Evolutionary conservation across 53 echinoderm and acorn worm genomes (phyloP).

Genomic region (Hippasteria phrygiana): DNA sequence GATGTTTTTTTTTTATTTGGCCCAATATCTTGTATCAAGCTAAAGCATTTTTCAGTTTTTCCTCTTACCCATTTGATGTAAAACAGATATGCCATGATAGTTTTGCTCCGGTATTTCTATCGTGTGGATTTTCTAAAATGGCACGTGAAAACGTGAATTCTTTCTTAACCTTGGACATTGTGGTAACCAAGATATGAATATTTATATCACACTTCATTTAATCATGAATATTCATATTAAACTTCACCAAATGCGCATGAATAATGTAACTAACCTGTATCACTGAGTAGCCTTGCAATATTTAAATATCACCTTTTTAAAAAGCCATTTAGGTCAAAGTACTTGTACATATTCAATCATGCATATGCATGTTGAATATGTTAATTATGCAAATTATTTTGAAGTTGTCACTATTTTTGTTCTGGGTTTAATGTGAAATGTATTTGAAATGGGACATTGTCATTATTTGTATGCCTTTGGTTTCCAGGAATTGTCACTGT

Average conservation of each 20-base stretch:
- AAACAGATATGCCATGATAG: too few relatives aligned
- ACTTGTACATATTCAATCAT: constrained; percentile 51
- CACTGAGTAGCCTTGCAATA: constrained; percentile 53
- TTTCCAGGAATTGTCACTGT: not conserved
- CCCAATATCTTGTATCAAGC: too few relatives aligned
- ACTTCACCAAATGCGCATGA: constrained; percentile 50
- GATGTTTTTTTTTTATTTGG: too few relatives aligned
- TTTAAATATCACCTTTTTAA: constrained; percentile 39
- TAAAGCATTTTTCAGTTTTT: too few relatives aligned
- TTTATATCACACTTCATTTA: constrained; percentile 3
- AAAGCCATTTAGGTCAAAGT: constrained; percentile 33
- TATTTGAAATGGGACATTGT: not conserved
- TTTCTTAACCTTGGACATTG: constrained; percentile 31
- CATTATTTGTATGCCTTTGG: not conserved
- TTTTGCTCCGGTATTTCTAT: too few relatives aligned
- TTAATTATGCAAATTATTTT: constrained; percentile 65
- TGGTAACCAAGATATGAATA: constrained; percentile 14
- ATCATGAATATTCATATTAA: constrained; percentile 35
- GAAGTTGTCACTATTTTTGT: not conserved
- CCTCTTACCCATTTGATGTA: too few relatives aligned
- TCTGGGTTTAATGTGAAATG: not conserved
- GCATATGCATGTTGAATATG: constrained; percentile 35
- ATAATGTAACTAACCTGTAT: constrained; percentile 5
- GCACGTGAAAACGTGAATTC: not conserved
- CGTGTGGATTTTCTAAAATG: too few relatives aligned